phyloP scores from a whole-genome alignment of 2,888 invertebrate species.

The Lycaena phlaeas region DNA sequence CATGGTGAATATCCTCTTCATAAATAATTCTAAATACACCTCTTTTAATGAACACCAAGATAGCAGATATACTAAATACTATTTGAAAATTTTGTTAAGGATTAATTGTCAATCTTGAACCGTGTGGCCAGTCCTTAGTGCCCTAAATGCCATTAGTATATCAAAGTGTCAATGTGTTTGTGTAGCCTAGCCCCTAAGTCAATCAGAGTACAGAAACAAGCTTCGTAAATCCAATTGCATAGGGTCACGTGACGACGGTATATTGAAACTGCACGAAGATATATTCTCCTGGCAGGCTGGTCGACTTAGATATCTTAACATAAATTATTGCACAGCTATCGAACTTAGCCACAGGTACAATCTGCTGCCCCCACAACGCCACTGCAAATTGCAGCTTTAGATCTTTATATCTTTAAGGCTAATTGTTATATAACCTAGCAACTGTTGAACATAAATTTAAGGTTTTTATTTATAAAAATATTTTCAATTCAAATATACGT shows the following conservation, averaged over 20 bases:
- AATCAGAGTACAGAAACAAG: constrained; percentile 4
- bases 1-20: too few species aligned
- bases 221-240: constrained; percentile 3
- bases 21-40: too few species aligned
- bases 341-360: constrained; percentile 5
- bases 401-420: constrained; percentile 1
- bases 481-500: too few species aligned
- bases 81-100: too few species aligned
- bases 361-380: constrained; percentile 3
- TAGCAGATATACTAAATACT: too few species aligned
- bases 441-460: too few species aligned
- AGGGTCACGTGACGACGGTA: not conserved
- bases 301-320: constrained; percentile 5
- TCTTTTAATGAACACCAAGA: too few species aligned
- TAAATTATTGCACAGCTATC: constrained; percentile 8
- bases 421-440: too few species aligned
- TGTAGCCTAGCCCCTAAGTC: constrained; percentile 3
- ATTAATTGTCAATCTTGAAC: too few species aligned
- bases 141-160: too few species aligned
- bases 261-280: constrained; percentile 4
- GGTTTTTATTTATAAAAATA: too few species aligned
- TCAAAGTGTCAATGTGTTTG: not conserved
- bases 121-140: too few species aligned
- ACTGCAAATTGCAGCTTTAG: constrained; percentile 3
- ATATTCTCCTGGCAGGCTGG: not conserved